These are phyloP conservation scores for Cryptocephalus primarius DNA, from an alignment of 2,888 invertebrate species.

Conservation along the genomic window DNA sequence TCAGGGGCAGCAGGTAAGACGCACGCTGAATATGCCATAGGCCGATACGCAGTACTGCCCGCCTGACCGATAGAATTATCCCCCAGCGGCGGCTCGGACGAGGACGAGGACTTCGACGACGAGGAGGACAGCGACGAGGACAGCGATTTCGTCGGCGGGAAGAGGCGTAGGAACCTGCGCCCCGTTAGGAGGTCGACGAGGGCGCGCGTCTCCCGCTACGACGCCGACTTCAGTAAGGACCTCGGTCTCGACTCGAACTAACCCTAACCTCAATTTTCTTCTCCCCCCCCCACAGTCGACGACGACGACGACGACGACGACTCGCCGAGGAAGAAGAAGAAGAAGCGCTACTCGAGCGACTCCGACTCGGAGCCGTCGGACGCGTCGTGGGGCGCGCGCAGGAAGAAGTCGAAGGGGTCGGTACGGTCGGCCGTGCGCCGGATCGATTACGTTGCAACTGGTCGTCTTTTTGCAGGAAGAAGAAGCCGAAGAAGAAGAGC, in stretches of 20 bases:
- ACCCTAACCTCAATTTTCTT: too few relatives aligned
- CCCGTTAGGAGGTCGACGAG: conserved; percentile 46
- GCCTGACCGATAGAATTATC: too few relatives aligned
- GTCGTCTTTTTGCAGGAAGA: conserved; percentile 20
- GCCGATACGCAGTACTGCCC: too few relatives aligned
- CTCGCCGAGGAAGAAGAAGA: conserved; percentile 44
- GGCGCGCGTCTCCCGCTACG: conserved; percentile 41
- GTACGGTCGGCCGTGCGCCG: too few relatives aligned
- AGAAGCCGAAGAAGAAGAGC: conserved; percentile 33
- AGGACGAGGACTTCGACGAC: conserved; percentile 42
- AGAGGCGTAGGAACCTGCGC: conserved; percentile 35
- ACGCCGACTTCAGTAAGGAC: conserved; percentile 43
- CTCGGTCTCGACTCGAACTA: too few relatives aligned
- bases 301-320: conserved; percentile 39
- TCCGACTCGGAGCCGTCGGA: conserved; percentile 52
- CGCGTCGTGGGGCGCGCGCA: conserved; percentile 37
- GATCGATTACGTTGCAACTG: too few relatives aligned
- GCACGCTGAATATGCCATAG: too few relatives aligned
- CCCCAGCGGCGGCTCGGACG: conserved; percentile 24
- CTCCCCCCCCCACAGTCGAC: too few relatives aligned
- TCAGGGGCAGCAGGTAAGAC: conserved; percentile 64
- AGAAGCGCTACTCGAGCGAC: conserved; percentile 47
- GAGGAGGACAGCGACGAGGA: conserved; percentile 48
- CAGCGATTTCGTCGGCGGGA: conserved; percentile 39
- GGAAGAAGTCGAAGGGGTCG: too few relatives aligned